A percentile compares a stretch with the other conserved stretches of the same genome.
Evolutionary conservation across 2,113 vertebrate species (phyloP).

Genomic region (Eulemur macaco): DNA sequence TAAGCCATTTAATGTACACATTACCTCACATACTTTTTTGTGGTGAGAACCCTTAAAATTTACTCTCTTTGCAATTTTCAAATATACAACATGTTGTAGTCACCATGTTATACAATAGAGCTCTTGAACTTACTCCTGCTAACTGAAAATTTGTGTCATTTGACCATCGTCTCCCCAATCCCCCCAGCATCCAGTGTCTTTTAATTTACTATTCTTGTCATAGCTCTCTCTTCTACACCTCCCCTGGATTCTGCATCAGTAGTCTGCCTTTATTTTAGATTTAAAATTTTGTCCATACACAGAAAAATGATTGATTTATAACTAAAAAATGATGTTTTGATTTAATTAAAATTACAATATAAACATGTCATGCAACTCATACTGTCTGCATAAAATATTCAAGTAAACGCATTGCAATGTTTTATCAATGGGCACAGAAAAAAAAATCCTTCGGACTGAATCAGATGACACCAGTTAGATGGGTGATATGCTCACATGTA

Average conservation of each 20-base stretch:
- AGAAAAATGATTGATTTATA: background rate
- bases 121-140: background rate
- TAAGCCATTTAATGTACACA: background rate
- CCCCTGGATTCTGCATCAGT: background rate
- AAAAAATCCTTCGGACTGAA: background rate
- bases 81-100: background rate
- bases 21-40: background rate
- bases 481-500: background rate
- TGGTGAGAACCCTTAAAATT: background rate
- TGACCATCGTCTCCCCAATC: background rate
- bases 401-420: background rate
- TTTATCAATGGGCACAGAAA: background rate
- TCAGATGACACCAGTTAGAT: background rate
- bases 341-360: background rate
- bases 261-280: background rate
- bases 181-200: no score
- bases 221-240: background rate
- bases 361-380: background rate
- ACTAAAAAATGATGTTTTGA: background rate
- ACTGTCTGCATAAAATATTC: background rate
- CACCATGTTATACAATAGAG: no score
- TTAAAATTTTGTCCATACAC: background rate
- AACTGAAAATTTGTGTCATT: background rate
- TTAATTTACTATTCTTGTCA: background rate
- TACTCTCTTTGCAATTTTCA: background rate